Evolutionary conservation across 2,797 vertebrate species (phyloP).

Genomic region (Paedocypris micromegethes): DNA sequence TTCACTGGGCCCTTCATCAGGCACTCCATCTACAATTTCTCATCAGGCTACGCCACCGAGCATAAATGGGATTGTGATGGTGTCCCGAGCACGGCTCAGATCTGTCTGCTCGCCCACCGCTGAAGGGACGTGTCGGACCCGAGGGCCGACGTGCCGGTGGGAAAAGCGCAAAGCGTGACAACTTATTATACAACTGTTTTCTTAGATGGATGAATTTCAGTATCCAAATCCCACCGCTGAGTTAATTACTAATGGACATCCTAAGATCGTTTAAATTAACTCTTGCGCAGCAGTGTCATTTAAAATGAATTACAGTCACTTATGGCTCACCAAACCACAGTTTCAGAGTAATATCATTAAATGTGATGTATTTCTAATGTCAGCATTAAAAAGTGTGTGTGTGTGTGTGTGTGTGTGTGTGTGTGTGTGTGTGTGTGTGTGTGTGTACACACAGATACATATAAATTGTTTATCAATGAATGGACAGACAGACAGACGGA

Average conservation of each 20-base stretch:
- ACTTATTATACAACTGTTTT: conserved; percentile 36
- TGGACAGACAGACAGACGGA: no score
- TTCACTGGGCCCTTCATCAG: conserved; percentile 39
- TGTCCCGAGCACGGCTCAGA: conserved; percentile 23
- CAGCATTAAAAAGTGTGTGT: no score
- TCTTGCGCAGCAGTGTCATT: conserved; percentile 24
- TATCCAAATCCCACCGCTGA: conserved; percentile 15
- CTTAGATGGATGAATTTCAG: conserved; percentile 31
- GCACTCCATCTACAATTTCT: conserved; percentile 40
- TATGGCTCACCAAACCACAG: no score
- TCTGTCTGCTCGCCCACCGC: conserved; percentile 26
- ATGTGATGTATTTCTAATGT: no score
- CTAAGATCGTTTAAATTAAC: conserved; percentile 27
- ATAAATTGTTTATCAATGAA: no score
- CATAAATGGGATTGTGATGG: conserved; percentile 44
- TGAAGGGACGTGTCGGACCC: conserved; percentile 9
- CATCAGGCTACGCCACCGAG: conserved; percentile 26
- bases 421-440: no score
- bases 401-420: no score
- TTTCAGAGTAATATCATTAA: no score
- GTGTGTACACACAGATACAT: no score
- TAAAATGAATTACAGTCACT: background rate
- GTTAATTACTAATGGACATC: conserved; percentile 37
- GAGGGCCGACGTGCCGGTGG: conserved; percentile 3
- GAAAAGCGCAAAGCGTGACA: conserved; percentile 12